A percentile compares a stretch with the other conserved stretches of the same genome.
Conservation (phyloP, 1,140 invertebrate species). For the Dryas iulia region DNA sequence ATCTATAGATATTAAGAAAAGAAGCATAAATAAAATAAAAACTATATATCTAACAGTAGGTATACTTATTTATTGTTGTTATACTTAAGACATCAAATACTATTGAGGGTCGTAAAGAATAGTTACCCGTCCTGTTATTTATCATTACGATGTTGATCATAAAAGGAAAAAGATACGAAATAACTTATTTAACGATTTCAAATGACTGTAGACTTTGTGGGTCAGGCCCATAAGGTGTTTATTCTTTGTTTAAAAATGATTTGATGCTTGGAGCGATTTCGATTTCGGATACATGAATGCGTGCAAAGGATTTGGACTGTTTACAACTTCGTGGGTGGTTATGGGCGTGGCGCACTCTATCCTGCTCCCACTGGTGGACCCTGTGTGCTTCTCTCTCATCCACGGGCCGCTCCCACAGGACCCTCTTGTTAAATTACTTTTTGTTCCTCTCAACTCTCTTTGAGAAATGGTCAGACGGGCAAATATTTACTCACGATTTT, state of each 20-base stretch:
- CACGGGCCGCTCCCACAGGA: conserved; percentile 73
- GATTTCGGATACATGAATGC: conserved; percentile 78
- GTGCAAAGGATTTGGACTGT: conserved; percentile 78
- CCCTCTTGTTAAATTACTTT: conserved; percentile 75
- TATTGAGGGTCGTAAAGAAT: conserved; percentile 70
- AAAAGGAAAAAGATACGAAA: conserved; percentile 70
- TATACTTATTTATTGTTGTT: conserved; percentile 32
- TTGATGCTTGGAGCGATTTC: conserved; percentile 71
- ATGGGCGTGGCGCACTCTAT: conserved; percentile 66
- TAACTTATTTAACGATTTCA: conserved; percentile 69
- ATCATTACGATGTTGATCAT: conserved; percentile 75
- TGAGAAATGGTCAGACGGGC: conserved; percentile 72
- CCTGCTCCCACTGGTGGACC: conserved; percentile 37
- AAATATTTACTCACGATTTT: conserved; percentile 80
- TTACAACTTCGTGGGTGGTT: conserved; percentile 78
- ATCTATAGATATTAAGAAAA: neutral
- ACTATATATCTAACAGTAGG: neutral
- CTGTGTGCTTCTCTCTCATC: conserved; percentile 43
- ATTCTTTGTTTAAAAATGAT: conserved; percentile 35
- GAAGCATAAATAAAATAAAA: neutral
- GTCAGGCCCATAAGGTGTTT: conserved; percentile 36
- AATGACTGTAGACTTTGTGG: conserved; percentile 50
- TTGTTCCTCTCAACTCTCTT: conserved; percentile 68
- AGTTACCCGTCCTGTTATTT: conserved; percentile 73
- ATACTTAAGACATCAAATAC: conserved; percentile 78